Percentiles rank a stretch among this genome's conserved stretches.
Evolutionary conservation across 2,113 vertebrate species (phyloP).

Genomic region (Hiodon alosoides): DNA sequence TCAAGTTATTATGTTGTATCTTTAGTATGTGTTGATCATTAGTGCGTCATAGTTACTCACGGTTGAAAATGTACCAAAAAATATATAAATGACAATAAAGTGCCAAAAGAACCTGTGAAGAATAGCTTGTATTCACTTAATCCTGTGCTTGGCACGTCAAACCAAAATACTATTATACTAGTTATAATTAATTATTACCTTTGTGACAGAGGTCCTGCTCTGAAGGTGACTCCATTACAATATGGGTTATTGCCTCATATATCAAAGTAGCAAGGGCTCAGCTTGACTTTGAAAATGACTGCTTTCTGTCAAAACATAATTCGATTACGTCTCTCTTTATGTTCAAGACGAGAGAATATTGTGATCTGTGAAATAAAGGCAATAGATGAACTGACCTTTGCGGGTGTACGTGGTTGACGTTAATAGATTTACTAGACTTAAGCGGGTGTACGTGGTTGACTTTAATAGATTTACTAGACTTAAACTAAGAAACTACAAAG

Average conservation of each 20-base stretch:
- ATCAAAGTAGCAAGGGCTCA: constrained; percentile 60
- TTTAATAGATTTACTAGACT: neutral
- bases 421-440: neutral
- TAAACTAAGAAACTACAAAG: neutral
- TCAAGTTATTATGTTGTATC: no score
- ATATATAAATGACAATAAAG: constrained; percentile 35
- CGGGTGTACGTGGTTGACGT: constrained; percentile 3
- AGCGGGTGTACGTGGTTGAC: constrained; percentile 9
- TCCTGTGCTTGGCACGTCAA: constrained; percentile 46
- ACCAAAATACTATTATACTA: constrained; percentile 65
- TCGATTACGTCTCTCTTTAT: constrained; percentile 67
- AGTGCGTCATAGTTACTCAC: no score
- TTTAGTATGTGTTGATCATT: no score
- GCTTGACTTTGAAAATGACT: constrained; percentile 67
- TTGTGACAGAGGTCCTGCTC: constrained; percentile 60
- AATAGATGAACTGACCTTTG: neutral
- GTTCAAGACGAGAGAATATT: constrained; percentile 54
- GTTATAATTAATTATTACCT: constrained; percentile 65
- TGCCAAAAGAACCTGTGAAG: constrained; percentile 32
- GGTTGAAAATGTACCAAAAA: constrained; percentile 29
- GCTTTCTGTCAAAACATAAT: constrained; percentile 74
- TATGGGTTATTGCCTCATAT: constrained; percentile 72
- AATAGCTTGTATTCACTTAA: constrained; percentile 47
- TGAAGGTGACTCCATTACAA: constrained; percentile 82
- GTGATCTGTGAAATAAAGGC: constrained; percentile 18